These are phyloP conservation scores for Mormyrus iriodes DNA, from an alignment of 2,113 vertebrate species.

Conservation along the genomic window DNA sequence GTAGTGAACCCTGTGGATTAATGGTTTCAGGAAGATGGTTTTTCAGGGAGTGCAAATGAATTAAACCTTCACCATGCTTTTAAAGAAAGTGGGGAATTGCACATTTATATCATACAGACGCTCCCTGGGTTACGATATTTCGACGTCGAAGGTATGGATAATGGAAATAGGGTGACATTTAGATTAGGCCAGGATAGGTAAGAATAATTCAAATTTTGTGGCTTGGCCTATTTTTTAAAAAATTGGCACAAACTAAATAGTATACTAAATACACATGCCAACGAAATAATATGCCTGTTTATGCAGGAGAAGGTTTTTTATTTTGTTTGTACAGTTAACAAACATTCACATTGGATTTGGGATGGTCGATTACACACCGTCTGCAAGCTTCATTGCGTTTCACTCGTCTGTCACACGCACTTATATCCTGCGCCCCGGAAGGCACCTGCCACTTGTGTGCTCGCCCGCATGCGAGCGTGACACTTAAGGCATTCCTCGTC, in stretches of 20 bases:
- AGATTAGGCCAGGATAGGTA: background rate
- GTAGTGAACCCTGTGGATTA: background rate
- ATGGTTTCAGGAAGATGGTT: background rate
- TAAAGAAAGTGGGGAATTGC: background rate
- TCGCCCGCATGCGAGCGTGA: background rate
- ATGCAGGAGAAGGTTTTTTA: background rate
- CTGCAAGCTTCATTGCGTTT: background rate
- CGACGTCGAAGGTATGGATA: background rate
- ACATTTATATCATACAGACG: background rate
- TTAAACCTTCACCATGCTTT: background rate
- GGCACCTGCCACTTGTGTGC: background rate
- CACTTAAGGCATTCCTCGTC: background rate
- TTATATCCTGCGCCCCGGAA: background rate
- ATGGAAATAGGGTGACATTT: background rate
- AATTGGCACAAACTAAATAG: background rate
- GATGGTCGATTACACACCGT: slow-evolving; percentile 15
- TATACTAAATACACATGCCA: background rate
- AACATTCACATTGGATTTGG: slow-evolving; percentile 11
- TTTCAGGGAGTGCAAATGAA: background rate
- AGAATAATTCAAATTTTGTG: background rate
- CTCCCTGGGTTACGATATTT: too few species aligned
- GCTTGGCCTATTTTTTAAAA: background rate
- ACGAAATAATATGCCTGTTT: background rate
- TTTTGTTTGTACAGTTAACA: slow-evolving; percentile 5
- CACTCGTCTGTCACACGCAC: background rate